Percentiles rank a stretch among this genome's conserved stretches.
phyloP scores from a whole-genome alignment of 2,888 invertebrate genomes.

The Hofmannophila pseudospretella region DNA sequence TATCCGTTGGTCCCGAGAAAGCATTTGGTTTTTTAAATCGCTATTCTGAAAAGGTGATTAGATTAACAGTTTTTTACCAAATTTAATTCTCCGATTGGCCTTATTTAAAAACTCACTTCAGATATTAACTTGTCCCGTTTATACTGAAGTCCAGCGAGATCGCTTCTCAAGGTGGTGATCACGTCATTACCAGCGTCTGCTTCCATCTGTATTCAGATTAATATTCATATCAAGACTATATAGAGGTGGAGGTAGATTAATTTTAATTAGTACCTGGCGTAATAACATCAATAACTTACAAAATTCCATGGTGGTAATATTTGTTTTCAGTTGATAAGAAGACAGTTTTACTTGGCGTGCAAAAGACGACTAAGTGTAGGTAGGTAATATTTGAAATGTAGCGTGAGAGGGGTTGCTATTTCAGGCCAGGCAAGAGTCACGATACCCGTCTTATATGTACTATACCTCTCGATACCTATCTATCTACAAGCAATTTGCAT shows the following conservation, averaged over 20 bases:
- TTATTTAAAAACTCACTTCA: conserved; percentile 80
- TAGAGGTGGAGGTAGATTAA: background rate
- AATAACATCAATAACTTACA: conserved; percentile 33
- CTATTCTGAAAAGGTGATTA: conserved; percentile 80
- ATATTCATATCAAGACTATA: conserved; percentile 1
- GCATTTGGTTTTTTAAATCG: conserved; percentile 83
- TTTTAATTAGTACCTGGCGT: conserved; percentile 6
- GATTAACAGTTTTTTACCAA: no score
- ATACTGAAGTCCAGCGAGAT: conserved; percentile 89
- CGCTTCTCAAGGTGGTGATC: conserved; percentile 87
- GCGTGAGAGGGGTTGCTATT: conserved; percentile 65
- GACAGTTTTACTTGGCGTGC: conserved; percentile 51
- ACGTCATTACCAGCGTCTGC: conserved; percentile 80
- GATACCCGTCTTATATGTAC: conserved; percentile 48
- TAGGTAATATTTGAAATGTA: conserved; percentile 49
- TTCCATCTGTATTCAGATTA: conserved; percentile 67
- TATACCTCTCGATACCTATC: conserved; percentile 19
- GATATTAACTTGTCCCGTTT: conserved; percentile 87
- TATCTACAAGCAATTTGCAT: conserved; percentile 35
- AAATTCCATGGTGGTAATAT: conserved; percentile 34
- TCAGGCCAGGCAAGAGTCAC: conserved; percentile 59
- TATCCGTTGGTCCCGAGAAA: conserved; percentile 83
- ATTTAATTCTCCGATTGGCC: no score
- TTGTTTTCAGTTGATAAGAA: conserved; percentile 20
- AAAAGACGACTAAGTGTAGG: conserved; percentile 52